phyloP scores from a whole-genome alignment of 2,113 vertebrate species.

The Bos indicus region DNA sequence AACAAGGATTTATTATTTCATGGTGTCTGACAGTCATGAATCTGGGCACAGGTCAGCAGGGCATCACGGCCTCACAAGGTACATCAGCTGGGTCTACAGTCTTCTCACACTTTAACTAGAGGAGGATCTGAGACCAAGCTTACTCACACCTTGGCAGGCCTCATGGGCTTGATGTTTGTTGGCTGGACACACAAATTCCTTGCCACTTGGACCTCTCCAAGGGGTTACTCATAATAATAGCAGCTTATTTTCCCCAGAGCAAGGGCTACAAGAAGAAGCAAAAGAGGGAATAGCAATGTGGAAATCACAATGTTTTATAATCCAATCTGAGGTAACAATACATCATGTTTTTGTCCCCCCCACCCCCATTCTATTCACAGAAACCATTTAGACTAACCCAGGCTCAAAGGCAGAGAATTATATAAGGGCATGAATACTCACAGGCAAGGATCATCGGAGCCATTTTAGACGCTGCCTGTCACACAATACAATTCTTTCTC shows the following conservation, averaged over 20 bases:
- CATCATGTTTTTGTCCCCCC: background rate
- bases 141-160: background rate
- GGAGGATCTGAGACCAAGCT: background rate
- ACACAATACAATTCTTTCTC: background rate
- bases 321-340: background rate
- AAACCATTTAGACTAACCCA: background rate
- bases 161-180: background rate
- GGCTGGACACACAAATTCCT: background rate
- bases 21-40: background rate
- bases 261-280: background rate
- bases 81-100: background rate
- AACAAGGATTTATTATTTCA: background rate
- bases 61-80: background rate
- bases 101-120: background rate
- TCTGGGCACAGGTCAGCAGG: background rate
- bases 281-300: background rate
- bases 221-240: background rate
- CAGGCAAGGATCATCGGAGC: background rate
- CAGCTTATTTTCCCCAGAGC: background rate
- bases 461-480: background rate
- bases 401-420: background rate
- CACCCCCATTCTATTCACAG: background rate
- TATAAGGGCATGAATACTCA: background rate
- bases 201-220: background rate
- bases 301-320: background rate